These are phyloP conservation scores for Aegithalos caudatus DNA, from an alignment of 2,113 vertebrate genomes.

Conservation along the genomic window DNA sequence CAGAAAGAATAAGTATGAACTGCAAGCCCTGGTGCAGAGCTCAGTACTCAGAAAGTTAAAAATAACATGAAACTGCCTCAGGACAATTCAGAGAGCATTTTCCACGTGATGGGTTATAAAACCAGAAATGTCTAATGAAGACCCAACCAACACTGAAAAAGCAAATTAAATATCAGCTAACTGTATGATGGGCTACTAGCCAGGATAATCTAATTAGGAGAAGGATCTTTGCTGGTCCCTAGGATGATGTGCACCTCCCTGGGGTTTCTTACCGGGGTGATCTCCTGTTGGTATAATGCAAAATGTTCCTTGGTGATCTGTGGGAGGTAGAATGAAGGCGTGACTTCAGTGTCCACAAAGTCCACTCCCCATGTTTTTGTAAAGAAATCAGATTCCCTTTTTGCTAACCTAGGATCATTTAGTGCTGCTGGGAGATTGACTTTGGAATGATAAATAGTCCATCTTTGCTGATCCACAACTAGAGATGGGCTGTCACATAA, in stretches of 20 bases:
- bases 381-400: slow-evolving; percentile 98
- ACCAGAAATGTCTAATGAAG: neutral
- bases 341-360: slow-evolving; percentile 92
- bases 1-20: neutral
- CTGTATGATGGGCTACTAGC: neutral
- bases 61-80: neutral
- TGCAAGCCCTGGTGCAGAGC: neutral
- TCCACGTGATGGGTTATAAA: neutral
- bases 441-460: slow-evolving; percentile 98
- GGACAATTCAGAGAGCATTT: neutral
- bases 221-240: neutral
- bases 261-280: slow-evolving; percentile 78
- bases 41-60: neutral
- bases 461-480: slow-evolving; percentile 91
- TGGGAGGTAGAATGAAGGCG: slow-evolving; percentile 93
- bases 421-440: slow-evolving; percentile 97
- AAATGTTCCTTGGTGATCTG: slow-evolving; percentile 93
- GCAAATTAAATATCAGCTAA: neutral
- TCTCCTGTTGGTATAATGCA: slow-evolving; percentile 86
- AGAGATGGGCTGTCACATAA: slow-evolving; percentile 89
- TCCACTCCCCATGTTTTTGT: slow-evolving; percentile 98
- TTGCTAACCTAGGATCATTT: slow-evolving; percentile 95
- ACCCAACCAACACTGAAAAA: neutral
- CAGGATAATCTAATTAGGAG: neutral
- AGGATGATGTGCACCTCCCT: neutral